Evolutionary conservation across 2,888 invertebrate genomes (phyloP).

Genomic region (Polydrusus tereticollis): DNA sequence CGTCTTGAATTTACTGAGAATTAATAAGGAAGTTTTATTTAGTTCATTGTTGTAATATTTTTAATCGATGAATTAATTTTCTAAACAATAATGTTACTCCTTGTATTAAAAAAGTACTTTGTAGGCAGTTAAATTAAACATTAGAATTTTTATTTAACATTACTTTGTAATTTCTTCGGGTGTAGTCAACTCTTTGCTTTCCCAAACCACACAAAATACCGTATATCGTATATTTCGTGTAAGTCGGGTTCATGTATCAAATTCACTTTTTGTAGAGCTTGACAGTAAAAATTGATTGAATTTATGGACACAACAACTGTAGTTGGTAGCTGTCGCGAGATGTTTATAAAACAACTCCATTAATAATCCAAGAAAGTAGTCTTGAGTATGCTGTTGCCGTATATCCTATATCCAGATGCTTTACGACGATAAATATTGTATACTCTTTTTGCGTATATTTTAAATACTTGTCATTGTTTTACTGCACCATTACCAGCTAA

Average conservation of each 20-base stretch:
- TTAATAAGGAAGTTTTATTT: no score
- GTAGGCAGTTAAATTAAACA: no score
- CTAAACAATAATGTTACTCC: no score
- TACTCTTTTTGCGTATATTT: background rate
- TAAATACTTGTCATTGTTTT: background rate
- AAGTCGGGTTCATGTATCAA: conserved; percentile 32
- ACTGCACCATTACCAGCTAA: no score
- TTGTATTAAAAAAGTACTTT: no score
- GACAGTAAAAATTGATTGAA: conserved; percentile 46
- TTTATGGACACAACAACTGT: conserved; percentile 44
- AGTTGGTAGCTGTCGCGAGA: conserved; percentile 43
- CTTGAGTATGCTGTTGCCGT: conserved; percentile 12
- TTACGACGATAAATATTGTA: background rate
- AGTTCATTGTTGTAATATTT: no score
- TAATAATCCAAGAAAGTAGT: conserved; percentile 45
- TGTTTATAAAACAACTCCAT: conserved; percentile 49
- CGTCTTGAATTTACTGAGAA: conserved; percentile 17
- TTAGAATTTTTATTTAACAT: no score
- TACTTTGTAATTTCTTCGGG: no score
- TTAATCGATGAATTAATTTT: no score
- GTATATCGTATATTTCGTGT: no score
- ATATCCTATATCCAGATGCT: conserved; percentile 14
- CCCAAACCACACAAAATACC: conserved; percentile 18
- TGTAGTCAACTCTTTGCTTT: no score
- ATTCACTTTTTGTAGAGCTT: conserved; percentile 28